Percentiles rank a stretch among this genome's conserved stretches.
phyloP scores from a whole-genome alignment of 2,113 vertebrate species.

The Solea senegalensis region DNA sequence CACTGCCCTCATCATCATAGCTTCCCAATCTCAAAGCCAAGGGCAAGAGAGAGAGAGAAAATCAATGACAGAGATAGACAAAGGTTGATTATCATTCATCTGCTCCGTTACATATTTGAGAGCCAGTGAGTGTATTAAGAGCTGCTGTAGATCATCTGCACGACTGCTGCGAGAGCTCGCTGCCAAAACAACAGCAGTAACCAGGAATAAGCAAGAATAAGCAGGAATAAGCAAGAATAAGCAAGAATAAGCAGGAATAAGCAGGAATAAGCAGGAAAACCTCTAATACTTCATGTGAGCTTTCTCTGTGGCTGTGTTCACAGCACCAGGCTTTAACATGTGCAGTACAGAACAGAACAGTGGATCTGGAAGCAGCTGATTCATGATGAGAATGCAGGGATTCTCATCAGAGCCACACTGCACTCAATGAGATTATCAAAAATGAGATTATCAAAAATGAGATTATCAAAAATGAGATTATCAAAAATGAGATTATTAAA shows the following conservation, averaged over 20 bases:
- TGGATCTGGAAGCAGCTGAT: no score
- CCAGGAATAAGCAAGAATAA: neutral
- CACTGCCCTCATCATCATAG: conserved; percentile 10
- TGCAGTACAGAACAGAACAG: neutral
- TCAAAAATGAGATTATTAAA: no score
- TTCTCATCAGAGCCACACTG: no score
- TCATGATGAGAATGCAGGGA: no score
- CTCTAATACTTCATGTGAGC: conserved; percentile 39
- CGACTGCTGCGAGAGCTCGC: conserved; percentile 54
- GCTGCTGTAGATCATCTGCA: conserved; percentile 73
- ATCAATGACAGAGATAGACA: conserved; percentile 70
- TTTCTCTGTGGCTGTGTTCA: conserved; percentile 5
- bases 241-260: no score
- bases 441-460: no score
- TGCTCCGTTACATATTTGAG: conserved; percentile 75
- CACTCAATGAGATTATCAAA: no score
- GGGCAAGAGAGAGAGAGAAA: conserved; percentile 28
- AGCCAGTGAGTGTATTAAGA: conserved; percentile 78
- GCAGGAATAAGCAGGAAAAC: no score
- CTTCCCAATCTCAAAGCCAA: conserved; percentile 3
- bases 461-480: no score
- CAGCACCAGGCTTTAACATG: conserved; percentile 10
- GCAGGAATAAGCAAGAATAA: no score
- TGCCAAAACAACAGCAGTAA: conserved; percentile 67
- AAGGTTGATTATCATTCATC: conserved; percentile 80